Conservation (phyloP, 23 tunicate genomes). For the Pegea sp. region DNA sequence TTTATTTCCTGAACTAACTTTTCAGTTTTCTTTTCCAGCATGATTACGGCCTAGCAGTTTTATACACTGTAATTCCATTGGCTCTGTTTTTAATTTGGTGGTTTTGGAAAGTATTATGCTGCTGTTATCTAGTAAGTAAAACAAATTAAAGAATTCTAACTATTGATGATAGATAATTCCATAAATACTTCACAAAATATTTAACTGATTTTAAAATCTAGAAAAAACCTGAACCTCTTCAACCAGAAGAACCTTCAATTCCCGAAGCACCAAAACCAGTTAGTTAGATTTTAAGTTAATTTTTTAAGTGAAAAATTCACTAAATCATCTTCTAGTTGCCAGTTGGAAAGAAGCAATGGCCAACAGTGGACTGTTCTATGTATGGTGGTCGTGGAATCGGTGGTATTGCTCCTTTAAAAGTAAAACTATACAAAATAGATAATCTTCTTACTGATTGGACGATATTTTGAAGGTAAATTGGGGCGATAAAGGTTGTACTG, state of each 20-base stretch:
- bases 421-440: too few species aligned
- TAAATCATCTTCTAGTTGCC: not conserved
- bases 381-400: constrained; percentile 85
- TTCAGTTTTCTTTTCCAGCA: constrained; percentile 4
- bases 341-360: constrained; percentile 26
- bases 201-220: not conserved
- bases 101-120: constrained; percentile 44
- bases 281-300: not conserved
- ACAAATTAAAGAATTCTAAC: too few species aligned
- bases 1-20: constrained; percentile 1
- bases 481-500: constrained; percentile 1
- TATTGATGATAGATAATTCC: not conserved
- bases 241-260: not conserved
- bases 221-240: too few species aligned
- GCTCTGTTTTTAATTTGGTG: constrained; percentile 32
- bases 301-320: not conserved
- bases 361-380: constrained; percentile 61
- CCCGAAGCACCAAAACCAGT: not conserved
- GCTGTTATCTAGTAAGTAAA: constrained; percentile 3
- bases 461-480: not conserved
- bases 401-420: constrained; percentile 69
- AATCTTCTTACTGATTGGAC: too few species aligned
- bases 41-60: not conserved
- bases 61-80: constrained; percentile 4
- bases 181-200: constrained; percentile 3